Evolutionary conservation across 2,797 vertebrate species (phyloP).

Genomic region (Dryobates pubescens): DNA sequence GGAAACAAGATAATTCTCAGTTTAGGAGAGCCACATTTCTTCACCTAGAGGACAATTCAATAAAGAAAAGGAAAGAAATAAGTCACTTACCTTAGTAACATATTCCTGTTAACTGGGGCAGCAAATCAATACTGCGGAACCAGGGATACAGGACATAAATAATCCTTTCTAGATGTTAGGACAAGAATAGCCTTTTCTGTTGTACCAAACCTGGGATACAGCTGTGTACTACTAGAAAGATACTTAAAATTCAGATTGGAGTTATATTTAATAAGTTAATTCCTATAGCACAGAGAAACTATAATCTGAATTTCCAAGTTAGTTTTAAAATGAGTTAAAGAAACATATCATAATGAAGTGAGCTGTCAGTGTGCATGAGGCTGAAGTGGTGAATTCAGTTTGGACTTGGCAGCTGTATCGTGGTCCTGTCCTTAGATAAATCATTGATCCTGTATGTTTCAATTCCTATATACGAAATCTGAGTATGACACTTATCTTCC

Average conservation of each 20-base stretch:
- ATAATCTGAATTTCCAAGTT: neutral
- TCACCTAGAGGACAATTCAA: constrained; percentile 17
- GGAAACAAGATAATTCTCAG: constrained; percentile 8
- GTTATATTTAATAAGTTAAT: constrained; percentile 5
- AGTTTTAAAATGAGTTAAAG: neutral
- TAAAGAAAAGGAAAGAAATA: constrained; percentile 45
- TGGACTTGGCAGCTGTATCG: neutral
- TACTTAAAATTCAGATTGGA: constrained; percentile 6
- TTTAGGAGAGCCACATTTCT: neutral
- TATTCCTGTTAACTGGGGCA: constrained; percentile 45
- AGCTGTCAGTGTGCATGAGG: neutral
- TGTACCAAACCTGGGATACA: neutral
- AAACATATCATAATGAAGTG: neutral
- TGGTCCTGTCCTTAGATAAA: neutral
- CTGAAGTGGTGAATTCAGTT: neutral
- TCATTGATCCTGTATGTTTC: neutral
- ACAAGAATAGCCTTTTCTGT: neutral
- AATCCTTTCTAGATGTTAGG: constrained; percentile 16
- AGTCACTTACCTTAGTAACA: constrained; percentile 40
- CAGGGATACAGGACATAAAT: constrained; percentile 34
- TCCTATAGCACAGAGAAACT: constrained; percentile 1
- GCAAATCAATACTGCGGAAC: constrained; percentile 51
- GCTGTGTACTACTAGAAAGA: neutral
- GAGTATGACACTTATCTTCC: neutral
- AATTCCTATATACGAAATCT: neutral